Evolutionary conservation across 2,888 invertebrate species (phyloP), one percentile per base, ranked within the genome.

Genomic region (Tineola bisselliella): DNA sequence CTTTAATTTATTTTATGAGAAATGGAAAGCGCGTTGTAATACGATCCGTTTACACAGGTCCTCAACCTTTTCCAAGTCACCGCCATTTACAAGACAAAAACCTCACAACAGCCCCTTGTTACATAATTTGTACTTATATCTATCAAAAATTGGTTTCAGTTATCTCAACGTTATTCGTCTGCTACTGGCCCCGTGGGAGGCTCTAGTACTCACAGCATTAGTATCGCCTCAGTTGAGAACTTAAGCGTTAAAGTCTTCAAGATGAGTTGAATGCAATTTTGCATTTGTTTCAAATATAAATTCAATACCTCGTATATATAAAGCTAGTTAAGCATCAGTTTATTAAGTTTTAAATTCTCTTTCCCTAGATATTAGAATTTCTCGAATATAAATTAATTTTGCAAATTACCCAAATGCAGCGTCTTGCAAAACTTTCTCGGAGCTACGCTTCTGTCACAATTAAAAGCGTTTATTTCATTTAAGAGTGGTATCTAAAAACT

Each of bases 341-440:
- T 58, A 58, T 58, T 58, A 58, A 58, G 58, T 58, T 58, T 54
- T 58, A 15, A 58, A 58, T 31, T 58, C 15, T 58, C 58, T 58
- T 58, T 33, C 33, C 15, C 17, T 6, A 13, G 30, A 58, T 33
- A 58, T 58, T 58, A 58, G 58, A 58, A 58, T 58, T 58, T 58
- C 58, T 58, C 33, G 33, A 31, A 58, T 58, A 58, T 33, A 58
- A 58, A 58, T 58, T 58, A 58, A 58, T 58, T 58, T 63, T 52
- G 63, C 63, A 62, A 65, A 65, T 66, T 65, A 64, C 61, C 63
- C 64, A 65, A 65, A 65, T 65, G 66, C 66, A 64, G 60, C 62
- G 31, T 62, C 63, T 59, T 48, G 60, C 25, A 61, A 63, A 66
- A 62, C 61, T 64, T 65, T 60, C 62, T 61, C 60, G 61, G 62